Evolutionary conservation across 2,113 vertebrate genomes (phyloP), one percentile per base, ranked within the genome.

Genomic region (Syngnathoides biaculeatus): DNA sequence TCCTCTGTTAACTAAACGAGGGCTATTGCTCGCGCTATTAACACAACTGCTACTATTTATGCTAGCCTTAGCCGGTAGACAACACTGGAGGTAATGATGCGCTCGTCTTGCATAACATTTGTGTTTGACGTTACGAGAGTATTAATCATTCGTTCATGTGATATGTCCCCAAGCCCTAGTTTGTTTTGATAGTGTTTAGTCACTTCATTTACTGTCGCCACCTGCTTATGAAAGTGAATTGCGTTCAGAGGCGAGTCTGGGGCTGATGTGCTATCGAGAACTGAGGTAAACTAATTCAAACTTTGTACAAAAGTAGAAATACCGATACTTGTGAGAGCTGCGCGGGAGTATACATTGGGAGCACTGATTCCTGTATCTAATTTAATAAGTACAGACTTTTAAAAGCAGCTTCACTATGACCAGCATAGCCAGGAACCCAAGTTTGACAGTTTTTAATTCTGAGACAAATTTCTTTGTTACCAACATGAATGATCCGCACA

Each of bases 221-320:
- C 5, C 60, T 45, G 58, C 14, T 22, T 57, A 26, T 14, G 8
- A 65, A 52, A 38, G 15, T 71, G 72, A 55, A 30, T 60, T 52
- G 13, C 70, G 71, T 66, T 69, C 71, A 72, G 47, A 64, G 5
- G 19, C 17, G 24, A 64, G 79, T 79, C 71, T 22, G 47, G 27
- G 75, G 27, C 67, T 73, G 38, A 30, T 70, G 47, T 71, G 11
- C 24, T 62, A 67, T 74, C 75, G 66, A 63, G 67, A 75, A 45
- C 70, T n/a, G 10, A 22, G n/a, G 13, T 57, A 57, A 55, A 55
- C 1, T 8, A 11, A 52, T 10, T 52, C 48, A 19, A 22, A 52
- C 48, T 22, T 9, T 22, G 9, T 20, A 52, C 48, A 9, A 22
- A 9, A n/a, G 22, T 52, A 11, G 20, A 52, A 22, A 0, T 52